Percentiles rank a stretch among this genome's conserved stretches.
These are phyloP conservation scores for Matsumurasca onukii DNA, from an alignment of 1,140 invertebrate species.

Conservation along the genomic window DNA sequence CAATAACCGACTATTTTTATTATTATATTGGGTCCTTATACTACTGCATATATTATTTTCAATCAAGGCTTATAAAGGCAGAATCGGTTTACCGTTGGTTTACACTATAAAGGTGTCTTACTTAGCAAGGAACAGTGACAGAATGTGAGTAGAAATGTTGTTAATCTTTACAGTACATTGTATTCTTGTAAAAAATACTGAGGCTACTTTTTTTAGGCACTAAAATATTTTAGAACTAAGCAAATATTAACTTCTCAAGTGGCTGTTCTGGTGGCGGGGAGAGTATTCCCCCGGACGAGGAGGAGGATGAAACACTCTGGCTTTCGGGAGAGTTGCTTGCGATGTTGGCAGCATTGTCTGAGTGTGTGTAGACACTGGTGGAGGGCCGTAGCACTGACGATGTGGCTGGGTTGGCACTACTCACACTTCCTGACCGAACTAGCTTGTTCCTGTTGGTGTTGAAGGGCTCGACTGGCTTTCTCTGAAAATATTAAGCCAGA, in stretches of 20 bases:
- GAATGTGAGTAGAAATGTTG: too few species aligned
- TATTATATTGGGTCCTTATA: too few species aligned
- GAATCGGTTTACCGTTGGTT: too few species aligned
- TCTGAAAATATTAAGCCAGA: constrained; percentile 46
- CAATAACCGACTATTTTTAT: too few species aligned
- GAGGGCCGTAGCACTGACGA: constrained; percentile 7
- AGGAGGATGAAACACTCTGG: constrained; percentile 15
- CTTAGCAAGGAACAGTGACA: too few species aligned
- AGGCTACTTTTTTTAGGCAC: too few species aligned
- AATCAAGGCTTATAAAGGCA: too few species aligned
- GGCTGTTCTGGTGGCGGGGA: constrained; percentile 10
- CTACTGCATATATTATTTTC: too few species aligned
- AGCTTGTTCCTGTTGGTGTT: constrained; percentile 33
- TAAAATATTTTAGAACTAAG: too few species aligned
- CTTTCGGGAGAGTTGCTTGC: constrained; percentile 34
- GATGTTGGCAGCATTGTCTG: constrained; percentile 39
- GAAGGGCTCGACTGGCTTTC: constrained; percentile 43
- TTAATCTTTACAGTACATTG: too few species aligned
- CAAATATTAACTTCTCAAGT: constrained; percentile 32
- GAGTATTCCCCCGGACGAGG: constrained; percentile 26
- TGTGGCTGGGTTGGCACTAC: constrained; percentile 18
- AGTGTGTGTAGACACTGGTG: constrained; percentile 39
- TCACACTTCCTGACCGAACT: constrained; percentile 33
- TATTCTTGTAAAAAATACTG: too few species aligned
- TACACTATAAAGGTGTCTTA: too few species aligned